A percentile compares a stretch with the other conserved stretches of the same genome.
phyloP scores from a whole-genome alignment of 2,797 vertebrate genomes.

The Diceros bicornis region DNA sequence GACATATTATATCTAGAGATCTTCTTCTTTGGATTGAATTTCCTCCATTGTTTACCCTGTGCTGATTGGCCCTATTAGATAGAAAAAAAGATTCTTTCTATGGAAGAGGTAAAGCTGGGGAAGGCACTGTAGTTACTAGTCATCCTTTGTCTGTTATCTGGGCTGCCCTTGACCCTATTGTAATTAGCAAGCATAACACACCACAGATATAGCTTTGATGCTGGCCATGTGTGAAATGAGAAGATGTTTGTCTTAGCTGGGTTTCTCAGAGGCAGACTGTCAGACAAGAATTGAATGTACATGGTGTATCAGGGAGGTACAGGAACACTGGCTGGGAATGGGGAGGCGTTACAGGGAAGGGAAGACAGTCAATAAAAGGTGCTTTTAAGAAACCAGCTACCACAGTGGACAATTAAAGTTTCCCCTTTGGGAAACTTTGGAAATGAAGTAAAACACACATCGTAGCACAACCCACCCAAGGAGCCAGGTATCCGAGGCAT shows the following conservation, averaged over 20 bases:
- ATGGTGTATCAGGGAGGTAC: not conserved
- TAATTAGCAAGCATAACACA: conserved; percentile 11
- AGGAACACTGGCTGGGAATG: not conserved
- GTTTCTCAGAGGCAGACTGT: conserved; percentile 27
- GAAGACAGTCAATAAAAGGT: conserved; percentile 4
- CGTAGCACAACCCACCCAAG: not conserved
- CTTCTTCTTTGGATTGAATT: not conserved
- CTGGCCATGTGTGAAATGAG: not conserved
- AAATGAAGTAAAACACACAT: not conserved
- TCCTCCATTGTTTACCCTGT: not conserved
- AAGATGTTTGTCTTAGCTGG: conserved; percentile 13
- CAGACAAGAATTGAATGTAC: conserved; percentile 26
- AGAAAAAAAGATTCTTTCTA: not conserved
- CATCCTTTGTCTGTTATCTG: conserved; percentile 37
- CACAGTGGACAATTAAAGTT: not conserved
- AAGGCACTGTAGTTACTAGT: not conserved
- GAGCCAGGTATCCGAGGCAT: not conserved
- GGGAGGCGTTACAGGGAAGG: not conserved
- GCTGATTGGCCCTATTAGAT: not conserved
- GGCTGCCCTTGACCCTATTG: not conserved
- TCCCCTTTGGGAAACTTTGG: not conserved
- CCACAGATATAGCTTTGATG: not conserved
- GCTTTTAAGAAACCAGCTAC: conserved; percentile 7
- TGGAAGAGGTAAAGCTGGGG: not conserved
- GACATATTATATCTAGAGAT: conserved; percentile 17